Evolutionary conservation across 2,113 vertebrate genomes (phyloP).

Genomic region (Electrona antarctica): DNA sequence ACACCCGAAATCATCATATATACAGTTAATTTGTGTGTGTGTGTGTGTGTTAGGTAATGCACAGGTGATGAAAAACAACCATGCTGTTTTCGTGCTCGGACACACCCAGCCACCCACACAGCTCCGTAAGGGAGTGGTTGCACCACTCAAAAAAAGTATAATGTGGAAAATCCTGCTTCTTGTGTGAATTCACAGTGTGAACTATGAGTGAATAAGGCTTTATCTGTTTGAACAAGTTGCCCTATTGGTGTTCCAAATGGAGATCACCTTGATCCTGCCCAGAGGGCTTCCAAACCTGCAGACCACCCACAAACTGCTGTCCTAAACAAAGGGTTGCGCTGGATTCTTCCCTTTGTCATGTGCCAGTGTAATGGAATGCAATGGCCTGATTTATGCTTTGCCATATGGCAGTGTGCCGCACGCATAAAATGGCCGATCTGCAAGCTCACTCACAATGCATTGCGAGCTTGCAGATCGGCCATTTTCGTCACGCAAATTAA

Average conservation of each 20-base stretch:
- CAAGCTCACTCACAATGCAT: too few relatives aligned
- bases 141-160: too few relatives aligned
- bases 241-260: slow-evolving; percentile 55
- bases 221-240: slow-evolving; percentile 60
- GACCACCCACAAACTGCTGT: slow-evolving; percentile 74
- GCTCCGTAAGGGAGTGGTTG: too few relatives aligned
- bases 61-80: too few relatives aligned
- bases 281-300: slow-evolving; percentile 70
- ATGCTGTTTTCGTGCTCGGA: too few relatives aligned
- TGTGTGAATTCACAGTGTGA: not conserved
- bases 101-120: too few relatives aligned
- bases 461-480: not conserved
- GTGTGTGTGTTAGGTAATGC: too few relatives aligned
- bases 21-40: too few relatives aligned
- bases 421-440: too few relatives aligned
- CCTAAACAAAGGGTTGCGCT: slow-evolving; percentile 62
- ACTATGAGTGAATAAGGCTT: slow-evolving; percentile 46
- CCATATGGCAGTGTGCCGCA: too few relatives aligned
- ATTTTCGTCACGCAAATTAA: not conserved
- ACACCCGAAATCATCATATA: too few relatives aligned
- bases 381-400: slow-evolving; percentile 52
- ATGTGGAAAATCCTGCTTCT: too few relatives aligned
- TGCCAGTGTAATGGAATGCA: slow-evolving; percentile 61
- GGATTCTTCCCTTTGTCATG: slow-evolving; percentile 71
- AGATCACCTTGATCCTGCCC: slow-evolving; percentile 70